Conservation (phyloP, 1,140 invertebrate species). For the Diorhabda carinulata region DNA sequence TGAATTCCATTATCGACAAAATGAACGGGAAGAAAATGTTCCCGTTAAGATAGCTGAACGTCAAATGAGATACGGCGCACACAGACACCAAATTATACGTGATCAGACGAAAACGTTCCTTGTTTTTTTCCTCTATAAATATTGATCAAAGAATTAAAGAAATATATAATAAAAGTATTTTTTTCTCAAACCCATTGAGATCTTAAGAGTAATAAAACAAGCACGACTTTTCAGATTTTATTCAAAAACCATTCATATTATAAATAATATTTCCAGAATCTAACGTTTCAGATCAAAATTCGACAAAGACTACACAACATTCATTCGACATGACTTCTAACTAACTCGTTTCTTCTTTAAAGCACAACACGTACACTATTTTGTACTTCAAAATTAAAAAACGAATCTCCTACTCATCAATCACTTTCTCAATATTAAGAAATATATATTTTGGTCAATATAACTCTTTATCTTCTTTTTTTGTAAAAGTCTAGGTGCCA, state of each 20-base stretch:
- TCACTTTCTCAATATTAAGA: conserved; percentile 1
- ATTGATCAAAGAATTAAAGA: too few relatives aligned
- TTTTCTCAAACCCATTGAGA: too few relatives aligned
- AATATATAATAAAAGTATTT: too few relatives aligned
- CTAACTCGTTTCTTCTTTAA: conserved; percentile 11
- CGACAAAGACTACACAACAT: conserved; percentile 26
- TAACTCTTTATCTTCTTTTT: conserved; percentile 10
- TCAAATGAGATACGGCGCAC: too few relatives aligned
- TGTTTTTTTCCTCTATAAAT: too few relatives aligned
- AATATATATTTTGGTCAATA: conserved; percentile 17
- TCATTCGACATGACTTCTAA: conserved; percentile 22
- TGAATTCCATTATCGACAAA: too few relatives aligned
- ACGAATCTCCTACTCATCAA: conserved; percentile 4
- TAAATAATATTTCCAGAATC: conserved; percentile 26
- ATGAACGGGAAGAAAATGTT: too few relatives aligned
- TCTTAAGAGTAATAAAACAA: not conserved
- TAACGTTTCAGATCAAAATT: conserved; percentile 26
- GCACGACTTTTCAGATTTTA: conserved; percentile 21
- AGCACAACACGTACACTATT: conserved; percentile 25
- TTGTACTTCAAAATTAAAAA: conserved; percentile 5
- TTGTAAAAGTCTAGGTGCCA: not conserved
- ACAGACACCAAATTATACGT: too few relatives aligned
- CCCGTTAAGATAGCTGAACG: too few relatives aligned
- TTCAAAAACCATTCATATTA: conserved; percentile 29
- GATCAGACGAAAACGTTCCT: too few relatives aligned